phyloP scores from a whole-genome alignment of 1,140 invertebrate species.

The Drosophila ercepeae region DNA sequence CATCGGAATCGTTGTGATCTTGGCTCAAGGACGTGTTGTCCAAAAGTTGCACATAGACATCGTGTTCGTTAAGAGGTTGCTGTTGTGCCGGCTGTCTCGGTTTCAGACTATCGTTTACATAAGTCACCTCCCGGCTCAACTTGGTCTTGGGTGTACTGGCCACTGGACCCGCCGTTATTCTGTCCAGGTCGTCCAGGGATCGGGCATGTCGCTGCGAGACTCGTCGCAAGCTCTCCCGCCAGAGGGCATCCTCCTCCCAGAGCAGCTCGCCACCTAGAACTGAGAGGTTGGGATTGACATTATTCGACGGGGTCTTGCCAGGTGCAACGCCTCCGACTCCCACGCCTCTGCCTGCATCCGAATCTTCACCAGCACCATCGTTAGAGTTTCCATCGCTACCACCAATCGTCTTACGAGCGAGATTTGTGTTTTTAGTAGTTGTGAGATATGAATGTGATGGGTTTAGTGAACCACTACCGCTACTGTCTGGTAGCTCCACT shows the following conservation, averaged over 20 bases:
- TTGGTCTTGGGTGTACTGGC: slow-evolving; percentile 77
- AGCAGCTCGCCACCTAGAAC: slow-evolving; percentile 87
- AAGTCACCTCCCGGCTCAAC: slow-evolving; percentile 88
- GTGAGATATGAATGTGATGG: slow-evolving; percentile 68
- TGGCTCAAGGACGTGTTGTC: slow-evolving; percentile 37
- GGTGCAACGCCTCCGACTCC: slow-evolving; percentile 7
- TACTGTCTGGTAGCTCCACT: slow-evolving; percentile 31
- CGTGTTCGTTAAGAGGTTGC: slow-evolving; percentile 83
- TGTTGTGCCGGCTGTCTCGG: slow-evolving; percentile 39
- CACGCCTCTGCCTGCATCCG: slow-evolving; percentile 16
- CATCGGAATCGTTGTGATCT: slow-evolving; percentile 57
- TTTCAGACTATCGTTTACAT: slow-evolving; percentile 86
- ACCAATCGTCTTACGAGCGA: slow-evolving; percentile 68
- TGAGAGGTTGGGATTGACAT: slow-evolving; percentile 66
- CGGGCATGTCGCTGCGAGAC: slow-evolving; percentile 91
- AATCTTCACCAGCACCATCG: slow-evolving; percentile 34
- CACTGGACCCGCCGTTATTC: slow-evolving; percentile 70
- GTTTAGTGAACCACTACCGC: slow-evolving; percentile 48
- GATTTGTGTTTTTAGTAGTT: slow-evolving; percentile 74
- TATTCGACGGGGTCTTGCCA: slow-evolving; percentile 44
- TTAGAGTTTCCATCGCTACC: slow-evolving; percentile 45
- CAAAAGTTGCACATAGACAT: slow-evolving; percentile 86
- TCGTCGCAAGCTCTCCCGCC: slow-evolving; percentile 90
- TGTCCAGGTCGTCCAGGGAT: slow-evolving; percentile 91
- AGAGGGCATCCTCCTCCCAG: slow-evolving; percentile 92